phyloP scores from a whole-genome alignment of 2,888 invertebrate genomes.

The Exocentrus adspersus region DNA sequence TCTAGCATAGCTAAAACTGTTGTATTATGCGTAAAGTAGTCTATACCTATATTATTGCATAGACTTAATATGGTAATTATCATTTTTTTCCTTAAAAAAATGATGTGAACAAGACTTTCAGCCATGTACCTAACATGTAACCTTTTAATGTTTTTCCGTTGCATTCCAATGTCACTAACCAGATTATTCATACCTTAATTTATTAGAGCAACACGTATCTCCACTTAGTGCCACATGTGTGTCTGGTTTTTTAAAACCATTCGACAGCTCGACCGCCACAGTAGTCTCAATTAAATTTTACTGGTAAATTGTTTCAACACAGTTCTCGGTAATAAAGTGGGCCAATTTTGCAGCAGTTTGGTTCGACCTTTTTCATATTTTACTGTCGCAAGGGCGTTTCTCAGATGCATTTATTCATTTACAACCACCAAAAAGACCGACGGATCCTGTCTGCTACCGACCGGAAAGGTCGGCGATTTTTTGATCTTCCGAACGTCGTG shows the following conservation, averaged over 20 bases:
- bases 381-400: conserved; percentile 15
- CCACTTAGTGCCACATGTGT: conserved; percentile 3
- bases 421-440: conserved; percentile 24
- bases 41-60: too few relatives aligned
- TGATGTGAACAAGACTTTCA: too few relatives aligned
- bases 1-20: too few relatives aligned
- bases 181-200: conserved; percentile 1
- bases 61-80: too few relatives aligned
- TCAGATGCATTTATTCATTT: conserved; percentile 18
- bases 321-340: conserved; percentile 19
- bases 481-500: conserved; percentile 24
- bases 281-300: conserved; percentile 14
- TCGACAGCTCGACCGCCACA: not conserved
- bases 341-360: not conserved
- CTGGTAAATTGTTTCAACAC: not conserved
- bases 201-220: not conserved
- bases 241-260: conserved; percentile 1
- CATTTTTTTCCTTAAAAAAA: too few relatives aligned
- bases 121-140: too few relatives aligned
- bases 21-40: too few relatives aligned
- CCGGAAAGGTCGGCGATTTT: conserved; percentile 24
- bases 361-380: conserved; percentile 15
- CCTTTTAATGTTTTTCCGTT: not conserved
- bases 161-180: not conserved
- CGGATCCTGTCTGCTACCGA: conserved; percentile 26